Conservation (phyloP, 2,888 invertebrate genomes). For the Unio delphinus region DNA sequence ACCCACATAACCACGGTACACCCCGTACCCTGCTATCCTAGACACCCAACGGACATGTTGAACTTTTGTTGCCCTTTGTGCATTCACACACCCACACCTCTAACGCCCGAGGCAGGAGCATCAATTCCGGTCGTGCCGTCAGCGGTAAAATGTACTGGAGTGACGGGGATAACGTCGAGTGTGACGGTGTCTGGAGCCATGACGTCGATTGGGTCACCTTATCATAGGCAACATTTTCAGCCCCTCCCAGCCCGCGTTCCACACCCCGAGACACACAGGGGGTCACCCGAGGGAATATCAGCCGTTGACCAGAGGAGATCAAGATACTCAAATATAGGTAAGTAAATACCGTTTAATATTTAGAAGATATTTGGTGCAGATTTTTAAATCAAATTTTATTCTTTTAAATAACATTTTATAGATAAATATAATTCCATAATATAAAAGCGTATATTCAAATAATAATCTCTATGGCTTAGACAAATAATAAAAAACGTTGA, state of each 20-base stretch:
- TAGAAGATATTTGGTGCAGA: no score
- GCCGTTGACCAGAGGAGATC: conserved; percentile 21
- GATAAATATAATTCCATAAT: no score
- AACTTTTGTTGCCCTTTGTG: conserved; percentile 63
- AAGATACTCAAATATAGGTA: conserved; percentile 35
- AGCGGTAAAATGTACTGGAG: conserved; percentile 4
- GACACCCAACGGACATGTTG: conserved; percentile 56
- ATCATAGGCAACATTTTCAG: conserved; percentile 2
- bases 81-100: conserved; percentile 40
- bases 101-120: conserved; percentile 2
- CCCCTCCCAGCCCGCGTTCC: not conserved
- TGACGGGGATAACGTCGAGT: not conserved
- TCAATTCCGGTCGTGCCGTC: conserved; percentile 6
- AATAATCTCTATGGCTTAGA: no score
- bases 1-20: conserved; percentile 26
- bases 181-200: conserved; percentile 1
- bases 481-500: no score
- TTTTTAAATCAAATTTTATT: no score
- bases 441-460: no score
- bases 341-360: conserved; percentile 3
- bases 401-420: no score
- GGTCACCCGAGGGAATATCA: conserved; percentile 14
- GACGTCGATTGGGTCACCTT: not conserved
- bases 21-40: conserved; percentile 51
- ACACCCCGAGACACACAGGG: conserved; percentile 5